phyloP scores from a whole-genome alignment of 2,888 invertebrate genomes.

The Tenthredo amoena region DNA sequence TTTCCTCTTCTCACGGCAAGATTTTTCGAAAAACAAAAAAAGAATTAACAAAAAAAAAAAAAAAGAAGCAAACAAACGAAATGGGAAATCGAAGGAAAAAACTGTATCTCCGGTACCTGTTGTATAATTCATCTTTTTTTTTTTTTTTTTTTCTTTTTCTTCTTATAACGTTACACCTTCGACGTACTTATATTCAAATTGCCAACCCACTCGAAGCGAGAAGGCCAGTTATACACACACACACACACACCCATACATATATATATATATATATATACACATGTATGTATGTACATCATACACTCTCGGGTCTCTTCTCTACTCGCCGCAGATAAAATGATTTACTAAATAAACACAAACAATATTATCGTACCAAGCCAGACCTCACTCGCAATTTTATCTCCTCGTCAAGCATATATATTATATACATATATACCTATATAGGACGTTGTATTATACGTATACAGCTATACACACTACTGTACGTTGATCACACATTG shows the following conservation, averaged over 20 bases:
- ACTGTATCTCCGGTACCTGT: no score
- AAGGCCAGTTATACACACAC: not conserved
- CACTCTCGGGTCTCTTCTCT: conserved; percentile 13
- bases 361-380: conserved; percentile 61
- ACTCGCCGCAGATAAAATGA: conserved; percentile 61
- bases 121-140: no score
- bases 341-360: conserved; percentile 68
- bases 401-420: conserved; percentile 49
- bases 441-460: not conserved
- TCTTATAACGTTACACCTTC: not conserved
- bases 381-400: conserved; percentile 53
- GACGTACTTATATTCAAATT: not conserved
- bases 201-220: not conserved
- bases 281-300: no score
- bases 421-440: not conserved
- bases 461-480: not conserved
- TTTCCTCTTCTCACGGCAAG: no score
- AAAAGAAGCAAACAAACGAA: no score
- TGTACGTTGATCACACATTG: no score
- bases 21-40: no score
- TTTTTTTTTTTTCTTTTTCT: no score
- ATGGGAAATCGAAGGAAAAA: no score
- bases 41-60: not conserved
- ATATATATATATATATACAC: no score
- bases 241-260: no score